Conservation (phyloP, 1,140 invertebrate genomes). For the Panagrolaimus sp. region DNA sequence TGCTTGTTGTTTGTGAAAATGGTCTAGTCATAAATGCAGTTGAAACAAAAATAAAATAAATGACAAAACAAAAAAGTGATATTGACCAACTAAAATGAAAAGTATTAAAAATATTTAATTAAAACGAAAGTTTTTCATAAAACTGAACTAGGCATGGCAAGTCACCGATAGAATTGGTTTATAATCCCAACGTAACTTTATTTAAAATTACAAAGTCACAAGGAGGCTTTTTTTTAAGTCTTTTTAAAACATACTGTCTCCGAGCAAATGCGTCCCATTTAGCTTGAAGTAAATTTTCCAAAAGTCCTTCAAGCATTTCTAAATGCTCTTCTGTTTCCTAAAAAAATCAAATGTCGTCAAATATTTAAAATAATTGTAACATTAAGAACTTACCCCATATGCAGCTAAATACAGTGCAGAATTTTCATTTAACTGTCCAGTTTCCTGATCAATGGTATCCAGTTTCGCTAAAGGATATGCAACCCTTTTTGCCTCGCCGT, state of each 20-base stretch:
- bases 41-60: constrained; percentile 50
- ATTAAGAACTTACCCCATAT: too few relatives aligned
- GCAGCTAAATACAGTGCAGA: constrained; percentile 90
- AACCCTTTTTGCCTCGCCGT: constrained; percentile 82
- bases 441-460: constrained; percentile 85
- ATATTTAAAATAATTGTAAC: too few relatives aligned
- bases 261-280: constrained; percentile 75
- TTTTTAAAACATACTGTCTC: constrained; percentile 24
- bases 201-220: too few relatives aligned
- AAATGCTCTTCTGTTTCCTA: constrained; percentile 88
- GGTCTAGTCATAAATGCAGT: constrained; percentile 53
- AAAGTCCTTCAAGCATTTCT: constrained; percentile 85
- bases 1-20: constrained; percentile 45
- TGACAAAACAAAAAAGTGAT: constrained; percentile 42
- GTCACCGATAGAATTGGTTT: too few relatives aligned
- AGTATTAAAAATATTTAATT: too few relatives aligned
- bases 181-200: too few relatives aligned
- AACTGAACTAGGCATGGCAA: too few relatives aligned
- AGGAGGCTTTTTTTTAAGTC: too few relatives aligned
- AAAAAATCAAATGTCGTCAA: too few relatives aligned
- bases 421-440: constrained; percentile 82
- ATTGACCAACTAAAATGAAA: constrained; percentile 38
- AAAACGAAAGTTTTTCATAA: too few relatives aligned
- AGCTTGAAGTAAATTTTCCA: constrained; percentile 85
- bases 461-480: constrained; percentile 91